Evolutionary conservation across 1,140 invertebrate genomes (phyloP), one percentile per base, ranked within the genome.

Genomic region (Eubasilissa regina): DNA sequence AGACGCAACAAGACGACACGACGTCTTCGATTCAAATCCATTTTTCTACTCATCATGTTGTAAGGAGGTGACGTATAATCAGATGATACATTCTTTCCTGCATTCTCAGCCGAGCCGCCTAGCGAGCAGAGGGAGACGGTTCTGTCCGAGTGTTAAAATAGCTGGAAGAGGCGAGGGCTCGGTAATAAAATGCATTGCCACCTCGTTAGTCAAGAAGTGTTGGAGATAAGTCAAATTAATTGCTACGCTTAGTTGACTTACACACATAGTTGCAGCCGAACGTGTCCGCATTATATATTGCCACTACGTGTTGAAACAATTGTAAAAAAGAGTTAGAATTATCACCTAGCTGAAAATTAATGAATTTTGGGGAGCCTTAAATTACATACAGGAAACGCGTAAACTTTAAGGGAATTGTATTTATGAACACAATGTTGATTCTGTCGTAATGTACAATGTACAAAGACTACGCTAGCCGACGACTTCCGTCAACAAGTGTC

Each of bases 101-200:
- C 60, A 76, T 62, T 64, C 47, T 64, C 19, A 56, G 64, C 47
- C 15, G 64, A 48, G 44, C 15, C 43, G 53, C 53, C n/a, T 4
- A 17, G n/a, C 62, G 35, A 66, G 62, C 25, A 35, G n/a, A n/a
- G n/a, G 62, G 15, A 44, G 62, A 66, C n/a, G 13, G 43, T 15
- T 44, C 13, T 66, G 21, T 43, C 12, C 8, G 62, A 58, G 12
- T 21, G 17, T 70, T 78, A 68, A 80, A 80, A 75, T 80, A 66
- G 72, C 35, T 64, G 66, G 55, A 35, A 17, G 66, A 51, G 35
- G 55, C 43, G 66, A n/a, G 58, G 45, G 64, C 74, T 62, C 51
- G 51, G 74, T 77, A 78, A 82, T 82, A 82, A 82, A 82, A 82
- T 79, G 78, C 81, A 80, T 82, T 80, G 78, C 81, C 81, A 82